Base-by-base conservation (phyloP, 2,113 vertebrate genomes). In the Barbus barbus region DNA sequence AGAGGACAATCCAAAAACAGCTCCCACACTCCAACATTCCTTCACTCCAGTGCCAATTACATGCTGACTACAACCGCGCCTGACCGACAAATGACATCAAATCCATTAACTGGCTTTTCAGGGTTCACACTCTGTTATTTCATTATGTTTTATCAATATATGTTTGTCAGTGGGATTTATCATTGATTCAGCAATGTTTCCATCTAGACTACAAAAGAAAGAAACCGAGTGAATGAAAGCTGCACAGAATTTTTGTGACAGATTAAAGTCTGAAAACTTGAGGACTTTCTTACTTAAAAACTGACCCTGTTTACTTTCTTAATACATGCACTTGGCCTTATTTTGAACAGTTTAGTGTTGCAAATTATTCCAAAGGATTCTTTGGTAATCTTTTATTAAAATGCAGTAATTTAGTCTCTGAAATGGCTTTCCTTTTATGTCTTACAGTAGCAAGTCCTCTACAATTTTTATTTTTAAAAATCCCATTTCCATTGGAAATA, bases 31-130 rank as follows among this genome's bases (percentile, higher is more conserved):
- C n/a, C 69, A 72, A 44, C 13, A 73, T 46, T 26, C 12, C 26
- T 73, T 73, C n/a, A 73, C 69, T 73, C n/a, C 38, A 46, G 22
- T 73, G 41, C n/a, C 69, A 46, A 73, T 73, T 73, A 73, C 69
- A 73, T 0, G 38, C 36, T 8, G 69, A 44, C 69, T 46, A 46
- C 69, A 73, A 72, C 69, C 11, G 20, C 11, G 5, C 3, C 69
- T 24, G 69, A 24, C 69, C 12, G 38, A 44, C 69, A 72, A 44
- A 38, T 44, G 38, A 73, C 69, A 73, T 73, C n/a, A 73, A 73
- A 73, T 24, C 38, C 5, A 13, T 72, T 72, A 72, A 72, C 22
- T n/a, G 22, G 69, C 22, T 44, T 72, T 44, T 44, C 69, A 24
- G 38, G 69, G 38, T 46, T 8, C 1, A 3, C 22, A 24, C n/a